A percentile compares a stretch with the other conserved stretches of the same genome.
Conservation (phyloP, 2,113 vertebrate species). For the Vicugna pacos region DNA sequence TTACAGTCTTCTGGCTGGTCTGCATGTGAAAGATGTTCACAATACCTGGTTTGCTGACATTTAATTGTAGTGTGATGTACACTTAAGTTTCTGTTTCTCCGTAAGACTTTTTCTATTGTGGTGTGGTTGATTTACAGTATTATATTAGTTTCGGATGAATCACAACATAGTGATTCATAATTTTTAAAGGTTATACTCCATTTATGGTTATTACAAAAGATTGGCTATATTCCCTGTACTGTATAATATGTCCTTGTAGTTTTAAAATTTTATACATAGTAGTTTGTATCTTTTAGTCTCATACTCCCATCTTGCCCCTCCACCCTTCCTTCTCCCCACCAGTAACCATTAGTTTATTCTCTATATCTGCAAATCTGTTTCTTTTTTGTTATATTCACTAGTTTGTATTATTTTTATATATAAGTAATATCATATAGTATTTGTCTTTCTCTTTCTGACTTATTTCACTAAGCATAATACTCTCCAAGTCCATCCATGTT, state of each 20-base stretch:
- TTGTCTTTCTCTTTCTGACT: neutral
- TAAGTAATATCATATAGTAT: neutral
- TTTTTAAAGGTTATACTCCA: neutral
- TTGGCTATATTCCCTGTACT: neutral
- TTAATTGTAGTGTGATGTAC: neutral
- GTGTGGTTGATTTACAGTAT: neutral
- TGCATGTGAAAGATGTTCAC: neutral
- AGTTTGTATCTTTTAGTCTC: neutral
- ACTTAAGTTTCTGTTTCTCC: slow-evolving; percentile 18
- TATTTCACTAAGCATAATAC: neutral
- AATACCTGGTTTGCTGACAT: neutral
- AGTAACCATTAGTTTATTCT: neutral
- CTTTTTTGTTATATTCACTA: neutral
- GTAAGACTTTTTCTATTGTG: neutral
- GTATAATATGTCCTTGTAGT: neutral
- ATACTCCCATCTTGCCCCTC: neutral
- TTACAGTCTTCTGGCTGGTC: slow-evolving; percentile 11
- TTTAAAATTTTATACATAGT: neutral
- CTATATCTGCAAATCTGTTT: neutral
- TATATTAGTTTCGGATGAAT: neutral
- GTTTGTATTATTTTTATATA: neutral
- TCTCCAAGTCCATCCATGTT: neutral
- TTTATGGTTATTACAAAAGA: neutral
- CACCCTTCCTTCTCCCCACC: neutral
- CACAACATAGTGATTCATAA: neutral